A percentile compares a stretch with the other conserved stretches of the same genome.
Evolutionary conservation across 2,797 vertebrate species (phyloP).

Genomic region (Caiman crocodilus): DNA sequence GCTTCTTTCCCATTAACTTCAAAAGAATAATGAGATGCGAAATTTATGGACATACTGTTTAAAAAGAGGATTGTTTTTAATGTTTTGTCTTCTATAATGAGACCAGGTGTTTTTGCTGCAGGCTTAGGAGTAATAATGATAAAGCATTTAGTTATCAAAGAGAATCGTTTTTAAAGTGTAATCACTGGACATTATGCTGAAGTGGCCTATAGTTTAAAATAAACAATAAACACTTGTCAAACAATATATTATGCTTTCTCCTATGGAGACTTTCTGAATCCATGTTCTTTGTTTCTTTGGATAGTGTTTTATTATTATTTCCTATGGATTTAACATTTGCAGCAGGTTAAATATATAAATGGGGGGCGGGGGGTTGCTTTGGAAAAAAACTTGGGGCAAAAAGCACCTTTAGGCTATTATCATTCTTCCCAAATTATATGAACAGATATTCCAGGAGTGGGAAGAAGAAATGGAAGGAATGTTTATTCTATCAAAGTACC

Average conservation of each 20-base stretch:
- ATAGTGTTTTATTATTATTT: not conserved
- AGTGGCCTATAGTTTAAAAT: not conserved
- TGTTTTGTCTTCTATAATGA: not conserved
- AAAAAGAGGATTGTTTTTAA: not conserved
- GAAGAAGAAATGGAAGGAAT: not conserved
- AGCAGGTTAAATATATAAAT: not conserved
- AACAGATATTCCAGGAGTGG: not conserved
- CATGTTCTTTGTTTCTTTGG: not conserved
- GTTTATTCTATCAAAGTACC: not conserved
- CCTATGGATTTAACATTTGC: not conserved
- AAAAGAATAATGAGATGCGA: constrained; percentile 5
- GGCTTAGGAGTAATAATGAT: not conserved
- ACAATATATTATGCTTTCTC: not conserved
- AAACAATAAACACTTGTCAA: not conserved
- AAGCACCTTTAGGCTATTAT: not conserved
- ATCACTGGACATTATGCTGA: not conserved
- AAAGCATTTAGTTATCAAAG: not conserved
- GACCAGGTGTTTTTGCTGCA: not conserved
- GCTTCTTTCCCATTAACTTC: not conserved
- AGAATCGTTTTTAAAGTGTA: not conserved
- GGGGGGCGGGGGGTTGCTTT: rapidly evolving
- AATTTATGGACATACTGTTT: not conserved
- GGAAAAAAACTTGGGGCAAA: not conserved
- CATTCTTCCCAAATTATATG: too few relatives aligned
- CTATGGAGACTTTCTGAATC: not conserved